These are phyloP conservation scores for Pitangus sulphuratus DNA, from an alignment of 2,797 vertebrate genomes.

Conservation along the genomic window DNA sequence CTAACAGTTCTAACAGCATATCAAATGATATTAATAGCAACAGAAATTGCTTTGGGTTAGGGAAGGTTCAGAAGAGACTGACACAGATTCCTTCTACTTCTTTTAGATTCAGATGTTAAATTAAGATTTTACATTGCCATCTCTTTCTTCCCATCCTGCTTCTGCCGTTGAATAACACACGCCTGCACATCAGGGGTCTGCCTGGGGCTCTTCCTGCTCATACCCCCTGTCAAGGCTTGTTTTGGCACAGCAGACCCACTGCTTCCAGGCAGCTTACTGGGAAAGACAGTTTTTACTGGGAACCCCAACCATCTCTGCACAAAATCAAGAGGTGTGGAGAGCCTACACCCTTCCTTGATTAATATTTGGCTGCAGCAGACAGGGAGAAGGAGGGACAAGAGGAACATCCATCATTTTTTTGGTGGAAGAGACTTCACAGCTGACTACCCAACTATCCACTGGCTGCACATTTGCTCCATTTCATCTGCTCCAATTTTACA, in stretches of 20 bases:
- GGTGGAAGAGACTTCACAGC: background rate
- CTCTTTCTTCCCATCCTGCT: background rate
- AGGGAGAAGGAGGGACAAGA: background rate
- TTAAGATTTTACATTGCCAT: background rate
- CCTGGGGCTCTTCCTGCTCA: background rate
- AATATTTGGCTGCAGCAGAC: background rate
- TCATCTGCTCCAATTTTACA: constrained; percentile 13
- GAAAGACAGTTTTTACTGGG: background rate
- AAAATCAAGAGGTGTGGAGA: background rate
- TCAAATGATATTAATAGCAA: constrained; percentile 42
- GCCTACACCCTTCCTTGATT: background rate
- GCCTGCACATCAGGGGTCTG: background rate
- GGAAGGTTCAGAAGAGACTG: constrained; percentile 4
- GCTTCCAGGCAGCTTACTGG: background rate
- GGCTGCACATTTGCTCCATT: constrained; percentile 13
- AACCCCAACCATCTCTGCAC: background rate
- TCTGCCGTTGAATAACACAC: background rate
- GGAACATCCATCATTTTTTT: background rate
- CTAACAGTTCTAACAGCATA: constrained; percentile 1
- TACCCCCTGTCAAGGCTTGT: background rate
- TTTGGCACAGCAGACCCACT: background rate
- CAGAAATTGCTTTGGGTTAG: constrained; percentile 43
- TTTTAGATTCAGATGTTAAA: background rate
- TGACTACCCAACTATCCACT: background rate
- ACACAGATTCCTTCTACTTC: background rate